phyloP scores from a whole-genome alignment of 2,888 invertebrate genomes.

The Rhabditophanes sp. region DNA sequence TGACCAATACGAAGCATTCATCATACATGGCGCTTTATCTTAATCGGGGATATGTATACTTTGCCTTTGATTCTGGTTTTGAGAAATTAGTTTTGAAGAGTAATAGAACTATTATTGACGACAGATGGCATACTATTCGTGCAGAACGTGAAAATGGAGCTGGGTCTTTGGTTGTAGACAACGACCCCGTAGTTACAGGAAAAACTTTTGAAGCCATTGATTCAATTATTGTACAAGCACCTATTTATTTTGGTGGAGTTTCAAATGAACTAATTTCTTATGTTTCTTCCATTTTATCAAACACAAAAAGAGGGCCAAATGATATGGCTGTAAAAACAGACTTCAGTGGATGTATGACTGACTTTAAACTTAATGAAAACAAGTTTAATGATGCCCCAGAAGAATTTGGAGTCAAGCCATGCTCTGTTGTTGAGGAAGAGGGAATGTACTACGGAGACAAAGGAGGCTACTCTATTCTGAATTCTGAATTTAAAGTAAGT shows the following conservation, averaged over 20 bases:
- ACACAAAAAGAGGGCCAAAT: slow-evolving; percentile 1
- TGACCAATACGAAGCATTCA: slow-evolving; percentile 50
- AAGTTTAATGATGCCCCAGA: slow-evolving; percentile 19
- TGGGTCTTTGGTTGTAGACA: slow-evolving; percentile 45
- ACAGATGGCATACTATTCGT: slow-evolving; percentile 38
- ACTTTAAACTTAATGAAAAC: slow-evolving; percentile 42
- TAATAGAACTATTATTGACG: slow-evolving; percentile 26
- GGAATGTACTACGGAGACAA: slow-evolving; percentile 47
- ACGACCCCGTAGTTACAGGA: slow-evolving; percentile 24
- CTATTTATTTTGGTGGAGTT: slow-evolving; percentile 47
- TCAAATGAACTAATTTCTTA: slow-evolving; percentile 19
- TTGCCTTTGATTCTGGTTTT: slow-evolving; percentile 67
- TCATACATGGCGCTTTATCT: slow-evolving; percentile 76
- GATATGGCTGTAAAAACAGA: slow-evolving; percentile 2
- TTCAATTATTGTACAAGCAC: slow-evolving; percentile 39
- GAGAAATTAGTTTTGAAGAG: slow-evolving; percentile 43
- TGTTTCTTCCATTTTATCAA: slow-evolving; percentile 11
- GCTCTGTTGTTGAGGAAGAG: slow-evolving; percentile 43
- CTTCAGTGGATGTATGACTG: slow-evolving; percentile 46
- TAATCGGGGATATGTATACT: slow-evolving; percentile 65
- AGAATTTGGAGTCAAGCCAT: slow-evolving; percentile 28
- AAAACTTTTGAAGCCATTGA: slow-evolving; percentile 34
- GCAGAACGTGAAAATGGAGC: slow-evolving; percentile 27
- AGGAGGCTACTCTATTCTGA: slow-evolving; percentile 46
- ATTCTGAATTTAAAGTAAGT: slow-evolving; percentile 11